Base-by-base conservation (phyloP, 1,140 invertebrate genomes). In the Rhyacophila brunnea region DNA sequence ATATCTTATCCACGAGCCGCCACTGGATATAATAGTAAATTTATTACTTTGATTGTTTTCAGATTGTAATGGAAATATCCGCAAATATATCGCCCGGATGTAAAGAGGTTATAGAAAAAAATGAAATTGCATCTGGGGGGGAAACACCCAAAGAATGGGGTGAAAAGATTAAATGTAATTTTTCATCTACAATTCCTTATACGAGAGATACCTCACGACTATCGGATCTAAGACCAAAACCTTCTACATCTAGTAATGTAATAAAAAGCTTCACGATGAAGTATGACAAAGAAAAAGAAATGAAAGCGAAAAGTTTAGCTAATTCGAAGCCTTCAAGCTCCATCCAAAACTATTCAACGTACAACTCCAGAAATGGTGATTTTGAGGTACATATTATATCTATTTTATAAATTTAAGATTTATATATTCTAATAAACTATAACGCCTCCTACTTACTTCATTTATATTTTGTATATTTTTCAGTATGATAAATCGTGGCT, bases 401-500 rank as follows among this genome's bases (percentile, higher is more conserved):
- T n/a, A n/a, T n/a, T n/a, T n/a, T n/a, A n/a, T n/a, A n/a, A n/a
- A n/a, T n/a, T n/a, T n/a, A n/a, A n/a, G n/a, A n/a, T n/a, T n/a
- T n/a, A n/a, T n/a, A n/a, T n/a, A n/a, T n/a, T n/a, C n/a, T n/a
- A n/a, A n/a, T n/a, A n/a, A n/a, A n/a, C n/a, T n/a, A n/a, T n/a
- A n/a, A n/a, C n/a, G n/a, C n/a, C n/a, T n/a, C n/a, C n/a, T n/a
- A n/a, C n/a, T n/a, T n/a, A n/a, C n/a, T n/a, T n/a, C n/a, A n/a
- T n/a, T n/a, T n/a, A n/a, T 28, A 40, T 40, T 11, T 40, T 40
- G 60, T 58, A 58, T 65, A 48, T 49, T 68, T 74, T 78, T 45
- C 64, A 86, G 83, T 85, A 80, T 67, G 78, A 80, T 40, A 83
- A 79, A 74, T 57, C 67, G 13, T 81, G 78, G 77, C 71, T 88